Conservation (phyloP, 2,113 vertebrate genomes). For the Capreolus pygargus region DNA sequence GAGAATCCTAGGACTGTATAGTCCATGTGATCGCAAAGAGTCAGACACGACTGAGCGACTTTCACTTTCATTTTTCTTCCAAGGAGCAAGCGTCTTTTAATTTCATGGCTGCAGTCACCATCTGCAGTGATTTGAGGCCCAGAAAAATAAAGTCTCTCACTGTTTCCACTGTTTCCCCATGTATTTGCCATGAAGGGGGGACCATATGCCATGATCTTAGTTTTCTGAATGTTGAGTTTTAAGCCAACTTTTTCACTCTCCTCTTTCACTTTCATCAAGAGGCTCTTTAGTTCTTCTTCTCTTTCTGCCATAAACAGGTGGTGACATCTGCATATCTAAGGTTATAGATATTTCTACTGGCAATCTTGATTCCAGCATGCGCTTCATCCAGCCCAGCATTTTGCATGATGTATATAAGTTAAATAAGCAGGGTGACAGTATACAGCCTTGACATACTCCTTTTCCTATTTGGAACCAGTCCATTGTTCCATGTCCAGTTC, state of each 20-base stretch:
- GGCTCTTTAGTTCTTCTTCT: not conserved
- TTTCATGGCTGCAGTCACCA: not conserved
- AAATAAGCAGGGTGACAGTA: not conserved
- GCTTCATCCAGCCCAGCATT: not conserved
- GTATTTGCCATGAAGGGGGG: not conserved
- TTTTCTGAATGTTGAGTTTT: not conserved
- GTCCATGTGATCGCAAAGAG: too few species aligned
- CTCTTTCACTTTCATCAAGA: not conserved
- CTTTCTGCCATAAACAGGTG: not conserved
- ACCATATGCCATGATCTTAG: not conserved
- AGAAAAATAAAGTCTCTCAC: not conserved
- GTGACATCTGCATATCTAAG: not conserved
- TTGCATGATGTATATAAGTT: not conserved
- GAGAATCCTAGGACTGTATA: too few species aligned
- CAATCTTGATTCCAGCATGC: not conserved
- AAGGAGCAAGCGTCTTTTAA: not conserved
- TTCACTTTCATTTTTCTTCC: not conserved
- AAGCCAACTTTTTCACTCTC: not conserved
- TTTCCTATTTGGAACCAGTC: not conserved
- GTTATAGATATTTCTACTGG: not conserved
- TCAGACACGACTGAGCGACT: too few species aligned
- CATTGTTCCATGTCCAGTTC: not conserved
- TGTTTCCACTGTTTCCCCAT: not conserved
- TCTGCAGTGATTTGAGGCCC: not conserved
- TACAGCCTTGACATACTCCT: not conserved